Base-by-base conservation (phyloP, 2,888 invertebrate genomes). In the Agrotis puta region DNA sequence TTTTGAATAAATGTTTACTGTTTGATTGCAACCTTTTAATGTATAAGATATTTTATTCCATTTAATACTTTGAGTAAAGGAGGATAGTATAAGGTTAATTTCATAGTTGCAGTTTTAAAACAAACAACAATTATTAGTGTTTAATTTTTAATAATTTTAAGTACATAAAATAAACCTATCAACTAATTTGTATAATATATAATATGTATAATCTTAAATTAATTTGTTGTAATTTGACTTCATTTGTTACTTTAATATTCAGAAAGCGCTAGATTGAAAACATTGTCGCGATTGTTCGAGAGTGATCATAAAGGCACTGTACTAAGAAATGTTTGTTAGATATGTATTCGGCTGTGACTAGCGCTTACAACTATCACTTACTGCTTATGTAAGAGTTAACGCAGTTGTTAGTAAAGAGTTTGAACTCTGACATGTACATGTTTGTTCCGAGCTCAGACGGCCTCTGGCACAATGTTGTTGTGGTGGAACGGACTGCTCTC, bases 401-500 rank as follows among this genome's bases (percentile, higher is more conserved):
- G 92, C 94, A 92, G 93, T 93, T 92, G 93, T 94, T 93, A 93
- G 92, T 92, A 82, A 90, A 86, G 77, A 89, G 88, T 87, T 87
- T 88, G 87, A 88, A 90, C 87, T 88, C 89, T 88, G 69, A 80
- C 82, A 73, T 86, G 82, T 83, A 85, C 75, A 73, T 71, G 56
- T 87, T 91, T 89, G 89, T 89, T 88, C 88, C 64, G 83, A 74
- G 65, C 81, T 96, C 96, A 97, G 84, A 97, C 97, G 88, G 97
- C 97, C 88, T 97, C 97, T 66, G 97, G 97, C 81, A 97, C 97
- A 84, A 97, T 97, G 89, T 97, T 97, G 91, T 94, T 97, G 92
- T 97, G 97, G 88, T 97, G 97, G 94, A 97, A 97, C 70, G 97
- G 97, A 91, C 97, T 97, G 92, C 97, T 97, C 78, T 97, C 97